A percentile compares a stretch with the other conserved stretches of the same genome.
Conservation (phyloP, 2,113 vertebrate genomes). For the Pollachius pollachius region DNA sequence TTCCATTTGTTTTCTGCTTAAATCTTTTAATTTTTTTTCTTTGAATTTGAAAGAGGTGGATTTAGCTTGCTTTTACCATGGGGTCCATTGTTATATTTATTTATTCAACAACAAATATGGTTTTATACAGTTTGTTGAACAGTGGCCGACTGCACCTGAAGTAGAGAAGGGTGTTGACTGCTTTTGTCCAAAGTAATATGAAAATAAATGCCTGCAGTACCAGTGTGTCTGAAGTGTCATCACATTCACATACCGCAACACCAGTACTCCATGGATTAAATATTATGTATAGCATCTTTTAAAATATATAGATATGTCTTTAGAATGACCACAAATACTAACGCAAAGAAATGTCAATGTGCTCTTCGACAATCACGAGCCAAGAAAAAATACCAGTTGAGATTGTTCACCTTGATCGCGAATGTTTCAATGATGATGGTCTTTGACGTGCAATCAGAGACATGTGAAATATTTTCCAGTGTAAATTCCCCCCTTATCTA, state of each 20-base stretch:
- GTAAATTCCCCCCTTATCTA: too few relatives aligned
- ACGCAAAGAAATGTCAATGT: too few relatives aligned
- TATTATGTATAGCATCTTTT: too few relatives aligned
- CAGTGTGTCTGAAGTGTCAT: not conserved
- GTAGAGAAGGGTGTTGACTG: slow-evolving; percentile 24
- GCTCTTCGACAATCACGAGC: too few relatives aligned
- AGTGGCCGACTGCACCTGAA: slow-evolving; percentile 62
- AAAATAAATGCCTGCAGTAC: not conserved
- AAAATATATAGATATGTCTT: too few relatives aligned
- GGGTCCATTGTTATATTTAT: slow-evolving; percentile 67
- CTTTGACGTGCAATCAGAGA: too few relatives aligned
- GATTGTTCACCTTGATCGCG: too few relatives aligned
- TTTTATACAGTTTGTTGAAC: slow-evolving; percentile 57
- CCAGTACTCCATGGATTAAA: too few relatives aligned
- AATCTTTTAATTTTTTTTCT: slow-evolving; percentile 17
- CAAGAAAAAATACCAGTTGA: too few relatives aligned
- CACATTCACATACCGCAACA: not conserved
- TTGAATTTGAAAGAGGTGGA: slow-evolving; percentile 61
- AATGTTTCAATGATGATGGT: too few relatives aligned
- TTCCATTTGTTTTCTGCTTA: slow-evolving; percentile 33
- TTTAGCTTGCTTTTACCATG: slow-evolving; percentile 67
- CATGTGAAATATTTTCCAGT: too few relatives aligned
- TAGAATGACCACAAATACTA: too few relatives aligned
- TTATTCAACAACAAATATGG: slow-evolving; percentile 70
- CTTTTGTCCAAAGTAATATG: not conserved